A percentile compares a stretch with the other conserved stretches of the same genome.
phyloP scores from a whole-genome alignment of 1,140 invertebrate species.

The Caenorhabditis brenneri region DNA sequence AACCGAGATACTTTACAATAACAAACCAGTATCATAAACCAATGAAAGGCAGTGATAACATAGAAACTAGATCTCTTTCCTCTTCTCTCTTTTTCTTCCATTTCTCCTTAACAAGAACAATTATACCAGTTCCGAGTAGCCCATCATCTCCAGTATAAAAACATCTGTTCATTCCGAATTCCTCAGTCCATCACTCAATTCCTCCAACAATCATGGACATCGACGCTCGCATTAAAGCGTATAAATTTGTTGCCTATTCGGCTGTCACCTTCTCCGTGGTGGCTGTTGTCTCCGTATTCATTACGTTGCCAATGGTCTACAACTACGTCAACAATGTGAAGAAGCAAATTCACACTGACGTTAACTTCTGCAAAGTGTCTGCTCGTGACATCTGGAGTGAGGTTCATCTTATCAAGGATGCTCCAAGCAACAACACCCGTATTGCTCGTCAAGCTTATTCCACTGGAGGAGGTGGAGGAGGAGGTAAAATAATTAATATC shows the following conservation, averaged over 20 bases:
- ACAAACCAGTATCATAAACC: slow-evolving; percentile 25
- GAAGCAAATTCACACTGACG: slow-evolving; percentile 49
- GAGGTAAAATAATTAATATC: neutral
- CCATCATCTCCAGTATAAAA: neutral
- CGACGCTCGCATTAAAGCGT: slow-evolving; percentile 55
- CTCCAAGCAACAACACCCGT: slow-evolving; percentile 60
- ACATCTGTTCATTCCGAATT: slow-evolving; percentile 24
- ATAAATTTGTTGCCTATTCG: slow-evolving; percentile 56
- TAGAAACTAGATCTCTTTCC: slow-evolving; percentile 17
- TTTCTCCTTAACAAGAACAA: slow-evolving; percentile 41
- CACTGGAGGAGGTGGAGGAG: slow-evolving; percentile 36
- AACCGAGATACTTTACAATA: slow-evolving; percentile 30
- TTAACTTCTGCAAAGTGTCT: slow-evolving; percentile 59
- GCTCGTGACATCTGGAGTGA: slow-evolving; percentile 70
- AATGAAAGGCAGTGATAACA: slow-evolving; percentile 13
- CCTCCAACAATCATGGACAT: slow-evolving; percentile 45
- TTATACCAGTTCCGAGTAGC: slow-evolving; percentile 38
- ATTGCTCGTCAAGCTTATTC: slow-evolving; percentile 54
- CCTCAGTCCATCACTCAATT: slow-evolving; percentile 33
- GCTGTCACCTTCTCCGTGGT: slow-evolving; percentile 56
- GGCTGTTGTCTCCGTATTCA: slow-evolving; percentile 52
- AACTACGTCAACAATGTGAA: slow-evolving; percentile 53
- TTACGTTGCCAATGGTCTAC: slow-evolving; percentile 51
- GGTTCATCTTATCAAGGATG: slow-evolving; percentile 65
- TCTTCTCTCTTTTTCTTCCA: neutral